Conservation (phyloP, 2,888 invertebrate species). For the Agapetus fuscipes region DNA sequence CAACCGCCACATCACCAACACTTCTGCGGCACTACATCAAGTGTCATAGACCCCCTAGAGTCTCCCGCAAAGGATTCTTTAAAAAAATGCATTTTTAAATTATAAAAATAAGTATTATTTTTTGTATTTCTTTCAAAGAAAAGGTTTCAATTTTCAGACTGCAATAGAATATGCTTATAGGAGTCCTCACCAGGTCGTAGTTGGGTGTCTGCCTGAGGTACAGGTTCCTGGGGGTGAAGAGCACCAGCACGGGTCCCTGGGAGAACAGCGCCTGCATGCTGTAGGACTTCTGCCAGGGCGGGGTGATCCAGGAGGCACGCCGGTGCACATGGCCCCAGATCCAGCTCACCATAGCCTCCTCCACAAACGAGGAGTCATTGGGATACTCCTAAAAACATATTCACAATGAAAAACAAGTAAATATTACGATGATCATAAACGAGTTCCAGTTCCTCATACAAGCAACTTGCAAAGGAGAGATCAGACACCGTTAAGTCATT, state of each 20-base stretch:
- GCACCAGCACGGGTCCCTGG: slow-evolving; percentile 60
- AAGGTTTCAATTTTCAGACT: neutral
- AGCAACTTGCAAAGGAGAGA: neutral
- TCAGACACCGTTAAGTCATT: too few relatives aligned
- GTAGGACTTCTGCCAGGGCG: slow-evolving; percentile 60
- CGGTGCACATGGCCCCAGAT: slow-evolving; percentile 50
- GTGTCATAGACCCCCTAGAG: too few relatives aligned
- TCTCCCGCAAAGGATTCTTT: too few relatives aligned
- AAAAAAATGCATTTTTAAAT: too few relatives aligned
- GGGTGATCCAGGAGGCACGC: slow-evolving; percentile 57
- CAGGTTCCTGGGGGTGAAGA: slow-evolving; percentile 74
- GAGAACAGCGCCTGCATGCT: slow-evolving; percentile 57
- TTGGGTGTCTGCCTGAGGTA: slow-evolving; percentile 53
- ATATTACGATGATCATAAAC: neutral
- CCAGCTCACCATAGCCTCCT: slow-evolving; percentile 49
- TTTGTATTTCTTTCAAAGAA: neutral
- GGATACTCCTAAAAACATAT: slow-evolving; percentile 48
- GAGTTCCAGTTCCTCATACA: neutral
- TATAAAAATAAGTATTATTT: too few relatives aligned
- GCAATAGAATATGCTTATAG: neutral
- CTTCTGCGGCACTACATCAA: too few relatives aligned
- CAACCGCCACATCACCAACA: too few relatives aligned
- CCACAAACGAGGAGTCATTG: slow-evolving; percentile 36
- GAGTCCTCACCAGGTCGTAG: slow-evolving; percentile 55
- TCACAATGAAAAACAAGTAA: slow-evolving; percentile 1